These are phyloP conservation scores for Garra rufa DNA, from an alignment of 2,113 vertebrate species.

Conservation along the genomic window DNA sequence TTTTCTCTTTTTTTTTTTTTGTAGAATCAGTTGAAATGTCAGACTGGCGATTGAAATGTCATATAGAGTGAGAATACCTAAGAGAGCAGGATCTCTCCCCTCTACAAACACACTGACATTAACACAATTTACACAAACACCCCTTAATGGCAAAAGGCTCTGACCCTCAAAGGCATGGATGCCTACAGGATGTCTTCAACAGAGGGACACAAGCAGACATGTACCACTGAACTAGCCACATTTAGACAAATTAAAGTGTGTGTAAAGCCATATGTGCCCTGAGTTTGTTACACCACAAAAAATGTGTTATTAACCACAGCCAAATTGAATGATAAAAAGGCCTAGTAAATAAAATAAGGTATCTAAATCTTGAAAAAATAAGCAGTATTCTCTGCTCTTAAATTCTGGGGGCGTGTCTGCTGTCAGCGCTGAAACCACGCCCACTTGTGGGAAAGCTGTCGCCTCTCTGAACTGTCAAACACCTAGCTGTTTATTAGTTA, in stretches of 20 bases:
- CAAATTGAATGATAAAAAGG: too few relatives aligned
- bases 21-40: slow-evolving; percentile 52
- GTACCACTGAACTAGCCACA: background rate
- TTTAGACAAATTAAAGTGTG: background rate
- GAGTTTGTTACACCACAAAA: too few relatives aligned
- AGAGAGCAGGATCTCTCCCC: slow-evolving; percentile 2
- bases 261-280: too few relatives aligned
- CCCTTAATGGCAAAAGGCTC: slow-evolving; percentile 21
- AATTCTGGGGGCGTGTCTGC: too few relatives aligned
- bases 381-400: too few relatives aligned
- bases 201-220: background rate
- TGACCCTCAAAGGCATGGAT: background rate
- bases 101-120: slow-evolving; percentile 26
- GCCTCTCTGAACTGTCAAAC: too few relatives aligned
- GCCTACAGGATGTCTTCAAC: background rate
- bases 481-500: too few relatives aligned
- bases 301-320: too few relatives aligned
- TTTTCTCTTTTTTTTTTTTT: slow-evolving; percentile 7
- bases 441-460: too few relatives aligned
- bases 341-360: too few relatives aligned
- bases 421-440: too few relatives aligned
- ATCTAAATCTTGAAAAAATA: too few relatives aligned
- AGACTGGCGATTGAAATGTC: slow-evolving; percentile 50
- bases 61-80: slow-evolving; percentile 30
- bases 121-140: slow-evolving; percentile 30